A percentile compares a stretch with the other conserved stretches of the same genome.
phyloP scores from a whole-genome alignment of 2,888 invertebrate species.

The Timema podura region DNA sequence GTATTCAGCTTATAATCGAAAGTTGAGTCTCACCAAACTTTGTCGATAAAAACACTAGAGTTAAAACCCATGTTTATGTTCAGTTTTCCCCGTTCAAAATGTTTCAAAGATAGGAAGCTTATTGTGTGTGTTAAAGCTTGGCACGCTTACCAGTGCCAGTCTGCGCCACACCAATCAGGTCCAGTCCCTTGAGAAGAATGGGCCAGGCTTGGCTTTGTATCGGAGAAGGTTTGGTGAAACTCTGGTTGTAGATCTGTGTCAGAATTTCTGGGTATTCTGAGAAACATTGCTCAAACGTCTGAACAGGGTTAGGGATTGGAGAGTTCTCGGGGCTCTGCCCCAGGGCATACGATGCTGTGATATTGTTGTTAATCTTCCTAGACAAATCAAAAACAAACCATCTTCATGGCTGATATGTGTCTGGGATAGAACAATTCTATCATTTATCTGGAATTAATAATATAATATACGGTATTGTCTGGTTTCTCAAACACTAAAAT shows the following conservation, averaged over 20 bases:
- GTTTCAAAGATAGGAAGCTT: constrained; percentile 8
- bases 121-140: background rate
- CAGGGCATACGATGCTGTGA: constrained; percentile 66
- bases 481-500: no score
- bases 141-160: constrained; percentile 65
- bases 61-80: no score
- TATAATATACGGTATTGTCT: no score
- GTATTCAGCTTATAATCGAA: no score
- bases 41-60: no score
- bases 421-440: no score
- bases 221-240: constrained; percentile 79
- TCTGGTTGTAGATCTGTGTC: constrained; percentile 72
- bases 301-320: constrained; percentile 70
- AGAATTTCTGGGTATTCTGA: constrained; percentile 78
- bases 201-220: constrained; percentile 97
- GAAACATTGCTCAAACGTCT: constrained; percentile 74
- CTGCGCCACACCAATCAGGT: constrained; percentile 95
- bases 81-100: background rate
- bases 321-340: constrained; percentile 41
- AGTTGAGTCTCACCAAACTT: no score
- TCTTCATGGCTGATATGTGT: no score
- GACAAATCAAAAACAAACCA: constrained; percentile 24
- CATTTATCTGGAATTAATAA: no score
- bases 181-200: constrained; percentile 80
- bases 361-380: constrained; percentile 64